A percentile compares a stretch with the other conserved stretches of the same genome.
phyloP scores from a whole-genome alignment of 2,113 vertebrate species.

The Dasyurus viverrinus region DNA sequence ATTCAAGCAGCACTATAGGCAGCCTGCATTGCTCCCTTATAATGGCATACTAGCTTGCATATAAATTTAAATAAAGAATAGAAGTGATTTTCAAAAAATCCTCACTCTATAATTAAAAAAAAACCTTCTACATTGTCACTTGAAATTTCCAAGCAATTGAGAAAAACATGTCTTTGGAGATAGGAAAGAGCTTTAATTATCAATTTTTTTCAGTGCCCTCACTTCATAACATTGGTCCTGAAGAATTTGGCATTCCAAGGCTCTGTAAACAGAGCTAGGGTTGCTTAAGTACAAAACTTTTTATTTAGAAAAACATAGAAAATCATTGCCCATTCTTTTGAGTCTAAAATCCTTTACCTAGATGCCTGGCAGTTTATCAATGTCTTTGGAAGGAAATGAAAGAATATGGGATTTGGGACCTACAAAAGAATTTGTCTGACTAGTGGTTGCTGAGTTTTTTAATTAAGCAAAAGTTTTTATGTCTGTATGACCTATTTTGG shows the following conservation, averaged over 20 bases:
- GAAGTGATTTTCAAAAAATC: background rate
- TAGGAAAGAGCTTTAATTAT: background rate
- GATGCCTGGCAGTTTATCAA: background rate
- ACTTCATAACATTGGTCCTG: background rate
- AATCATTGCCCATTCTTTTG: background rate
- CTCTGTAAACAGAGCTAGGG: background rate
- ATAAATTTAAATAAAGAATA: background rate
- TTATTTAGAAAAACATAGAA: background rate
- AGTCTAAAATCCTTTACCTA: slow-evolving; percentile 6
- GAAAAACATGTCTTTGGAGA: background rate
- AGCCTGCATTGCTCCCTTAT: background rate
- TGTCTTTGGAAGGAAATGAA: background rate
- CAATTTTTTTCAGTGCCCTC: slow-evolving; percentile 4
- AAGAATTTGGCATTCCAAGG: background rate
- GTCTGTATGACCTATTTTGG: slow-evolving; percentile 34
- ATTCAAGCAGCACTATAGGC: background rate
- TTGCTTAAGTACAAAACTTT: background rate
- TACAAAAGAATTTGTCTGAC: background rate
- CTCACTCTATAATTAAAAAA: background rate
- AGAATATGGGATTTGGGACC: background rate
- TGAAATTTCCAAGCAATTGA: slow-evolving; percentile 21
- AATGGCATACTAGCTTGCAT: background rate
- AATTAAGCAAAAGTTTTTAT: background rate
- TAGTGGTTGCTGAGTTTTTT: background rate
- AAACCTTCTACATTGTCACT: background rate